Evolutionary conservation across 2,797 vertebrate species (phyloP), one percentile per base, ranked within the genome.

Genomic region (Acomys russatus): DNA sequence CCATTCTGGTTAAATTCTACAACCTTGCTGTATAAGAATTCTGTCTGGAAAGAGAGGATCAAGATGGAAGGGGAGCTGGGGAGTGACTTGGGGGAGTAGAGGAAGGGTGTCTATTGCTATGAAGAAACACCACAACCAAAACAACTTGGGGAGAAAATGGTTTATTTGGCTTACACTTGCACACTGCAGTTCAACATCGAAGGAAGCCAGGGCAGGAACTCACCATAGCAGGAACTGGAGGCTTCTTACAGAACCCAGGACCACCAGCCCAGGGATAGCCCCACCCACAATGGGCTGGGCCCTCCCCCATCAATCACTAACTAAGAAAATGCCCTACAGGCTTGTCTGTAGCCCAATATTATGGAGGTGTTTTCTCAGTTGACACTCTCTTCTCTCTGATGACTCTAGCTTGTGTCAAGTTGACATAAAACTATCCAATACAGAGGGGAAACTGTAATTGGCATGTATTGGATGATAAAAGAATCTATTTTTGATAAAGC

Each of bases 1-100:
- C 66, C 61, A 66, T 96, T 91, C 68, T 91, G 88, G 89, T 87
- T 91, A 51, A 56, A 95, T 76, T 95, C 97, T 73, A 80, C 82
- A 18, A 0, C 51, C 93, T 87, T 88, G 82, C 68, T 56, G 23
- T 25, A 14, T 71, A 38, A 92, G 93, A 89, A 64, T 30, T 51
- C 86, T 49, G 20, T 51, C 22, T 2, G 38, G 30, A 51, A 85
- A 11, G 63, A 85, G 64, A n/a, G 6, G 3, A 7, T 68, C 9
- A 28, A 22, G 49, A 20, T 66, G 28, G 38, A 23, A 66, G 17
- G 33, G 4, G 14, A 49, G 25, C 8, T 66, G 17, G 25, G 38
- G 63, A 30, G 38, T 64, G 12, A 33, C 10, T 22, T 28, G 38
- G 17, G 49, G 80, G 61, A 28, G 5, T 66, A 33, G 23, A 66